A percentile compares a stretch with the other conserved stretches of the same genome.
These are phyloP conservation scores for Indicator indicator DNA, from an alignment of 2,113 vertebrate species.

Conservation along the genomic window DNA sequence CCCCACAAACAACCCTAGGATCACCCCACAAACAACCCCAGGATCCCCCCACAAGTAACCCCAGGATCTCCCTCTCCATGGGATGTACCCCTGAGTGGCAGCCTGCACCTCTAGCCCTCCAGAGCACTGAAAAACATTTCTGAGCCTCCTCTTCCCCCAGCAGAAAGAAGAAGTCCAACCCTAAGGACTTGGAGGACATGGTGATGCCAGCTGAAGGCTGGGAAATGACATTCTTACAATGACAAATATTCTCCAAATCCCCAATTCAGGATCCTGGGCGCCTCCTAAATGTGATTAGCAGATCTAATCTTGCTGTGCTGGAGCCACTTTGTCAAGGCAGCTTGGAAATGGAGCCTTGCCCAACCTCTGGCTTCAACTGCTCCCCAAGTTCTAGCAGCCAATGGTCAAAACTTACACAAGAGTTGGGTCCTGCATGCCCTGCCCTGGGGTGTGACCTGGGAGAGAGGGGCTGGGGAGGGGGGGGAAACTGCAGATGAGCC, in stretches of 20 bases:
- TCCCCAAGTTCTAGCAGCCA: background rate
- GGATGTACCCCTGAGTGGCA: background rate
- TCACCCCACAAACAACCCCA: no score
- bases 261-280: background rate
- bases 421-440: background rate
- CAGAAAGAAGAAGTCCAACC: background rate
- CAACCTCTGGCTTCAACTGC: background rate
- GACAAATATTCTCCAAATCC: constrained; percentile 37
- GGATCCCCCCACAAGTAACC: background rate
- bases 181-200: rapidly evolving
- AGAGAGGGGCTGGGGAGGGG: no score
- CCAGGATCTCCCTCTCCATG: rapidly evolving
- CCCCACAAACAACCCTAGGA: no score
- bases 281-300: constrained; percentile 40
- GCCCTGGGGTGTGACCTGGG: background rate
- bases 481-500: background rate
- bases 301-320: constrained; percentile 29
- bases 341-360: background rate
- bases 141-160: background rate
- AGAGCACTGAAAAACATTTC: rapidly evolving
- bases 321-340: constrained; percentile 21
- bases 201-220: background rate
- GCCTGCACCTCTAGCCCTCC: background rate
- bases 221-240: constrained; percentile 33
- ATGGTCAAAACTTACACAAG: background rate